A percentile compares a stretch with the other conserved stretches of the same genome.
Evolutionary conservation across 2,888 invertebrate species (phyloP).

Genomic region (Ormia ochracea): DNA sequence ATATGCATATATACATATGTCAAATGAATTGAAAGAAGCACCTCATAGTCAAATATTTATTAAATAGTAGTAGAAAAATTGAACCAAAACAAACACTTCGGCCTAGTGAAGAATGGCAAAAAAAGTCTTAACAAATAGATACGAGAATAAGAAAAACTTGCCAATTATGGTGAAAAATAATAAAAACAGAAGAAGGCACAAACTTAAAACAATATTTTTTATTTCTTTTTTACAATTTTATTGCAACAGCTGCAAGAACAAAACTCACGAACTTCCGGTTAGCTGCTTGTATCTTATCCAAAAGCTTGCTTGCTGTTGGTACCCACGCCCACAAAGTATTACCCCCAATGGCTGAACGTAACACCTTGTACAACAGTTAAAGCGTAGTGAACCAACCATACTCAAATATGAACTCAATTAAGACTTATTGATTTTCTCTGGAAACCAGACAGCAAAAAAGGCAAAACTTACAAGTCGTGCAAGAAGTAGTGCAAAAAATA

Average conservation of each 20-base stretch:
- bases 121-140: not conserved
- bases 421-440: conserved; percentile 42
- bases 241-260: conserved; percentile 33
- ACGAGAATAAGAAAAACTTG: not conserved
- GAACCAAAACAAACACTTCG: too few relatives aligned
- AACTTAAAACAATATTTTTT: not conserved
- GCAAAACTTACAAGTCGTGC: not conserved
- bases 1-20: too few relatives aligned
- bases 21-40: too few relatives aligned
- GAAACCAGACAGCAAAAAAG: conserved; percentile 4
- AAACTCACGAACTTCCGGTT: conserved; percentile 45
- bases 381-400: conserved; percentile 16
- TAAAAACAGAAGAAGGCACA: not conserved
- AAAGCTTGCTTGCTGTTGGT: conserved; percentile 6
- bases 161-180: not conserved
- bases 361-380: conserved; percentile 30
- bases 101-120: too few relatives aligned
- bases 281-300: conserved; percentile 6
- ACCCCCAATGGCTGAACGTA: not conserved
- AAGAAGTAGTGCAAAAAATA: not conserved
- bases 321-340: not conserved
- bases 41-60: too few relatives aligned
- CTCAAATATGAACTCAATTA: conserved; percentile 23
- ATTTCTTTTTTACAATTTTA: not conserved
- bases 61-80: too few relatives aligned